Conservation (phyloP, 2,888 invertebrate genomes). For the Agriotes lineatus region DNA sequence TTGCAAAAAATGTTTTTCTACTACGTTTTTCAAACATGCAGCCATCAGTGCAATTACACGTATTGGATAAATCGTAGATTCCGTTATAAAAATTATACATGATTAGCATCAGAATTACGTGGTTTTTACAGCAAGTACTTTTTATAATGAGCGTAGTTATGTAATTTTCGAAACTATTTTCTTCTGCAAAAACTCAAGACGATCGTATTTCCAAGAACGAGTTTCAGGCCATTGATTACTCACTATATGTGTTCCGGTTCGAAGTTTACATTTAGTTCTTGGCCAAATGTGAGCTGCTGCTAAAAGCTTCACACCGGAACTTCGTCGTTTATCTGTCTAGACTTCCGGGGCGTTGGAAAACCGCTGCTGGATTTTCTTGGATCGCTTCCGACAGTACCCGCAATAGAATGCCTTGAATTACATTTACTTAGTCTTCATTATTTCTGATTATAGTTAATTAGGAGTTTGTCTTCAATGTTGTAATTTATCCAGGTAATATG, state of each 20-base stretch:
- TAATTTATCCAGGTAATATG: too few species aligned
- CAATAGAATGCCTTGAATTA: not conserved
- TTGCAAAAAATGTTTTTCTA: not conserved
- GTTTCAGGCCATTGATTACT: conserved; percentile 50
- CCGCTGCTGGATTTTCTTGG: conserved; percentile 20
- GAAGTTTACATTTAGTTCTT: conserved; percentile 48
- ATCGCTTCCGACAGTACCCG: conserved; percentile 1
- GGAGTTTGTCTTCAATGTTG: too few species aligned
- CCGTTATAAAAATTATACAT: conserved; percentile 31
- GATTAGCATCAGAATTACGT: conserved; percentile 21
- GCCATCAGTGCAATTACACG: conserved; percentile 3
- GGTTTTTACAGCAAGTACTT: conserved; percentile 17
- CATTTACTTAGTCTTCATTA: not conserved
- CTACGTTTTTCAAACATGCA: conserved; percentile 9
- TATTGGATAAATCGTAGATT: conserved; percentile 14
- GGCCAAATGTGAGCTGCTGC: conserved; percentile 44
- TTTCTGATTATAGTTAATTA: not conserved
- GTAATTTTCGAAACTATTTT: conserved; percentile 17
- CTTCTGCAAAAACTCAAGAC: conserved; percentile 18
- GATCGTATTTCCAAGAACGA: conserved; percentile 36
- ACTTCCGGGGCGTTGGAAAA: conserved; percentile 50
- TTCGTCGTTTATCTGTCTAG: conserved; percentile 51
- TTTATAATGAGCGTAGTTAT: conserved; percentile 27
- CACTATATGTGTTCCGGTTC: conserved; percentile 48
- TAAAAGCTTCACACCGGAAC: conserved; percentile 51